Evolutionary conservation across 2,888 invertebrate genomes (phyloP), one percentile per base, ranked within the genome.

Genomic region (Furcula furcula): DNA sequence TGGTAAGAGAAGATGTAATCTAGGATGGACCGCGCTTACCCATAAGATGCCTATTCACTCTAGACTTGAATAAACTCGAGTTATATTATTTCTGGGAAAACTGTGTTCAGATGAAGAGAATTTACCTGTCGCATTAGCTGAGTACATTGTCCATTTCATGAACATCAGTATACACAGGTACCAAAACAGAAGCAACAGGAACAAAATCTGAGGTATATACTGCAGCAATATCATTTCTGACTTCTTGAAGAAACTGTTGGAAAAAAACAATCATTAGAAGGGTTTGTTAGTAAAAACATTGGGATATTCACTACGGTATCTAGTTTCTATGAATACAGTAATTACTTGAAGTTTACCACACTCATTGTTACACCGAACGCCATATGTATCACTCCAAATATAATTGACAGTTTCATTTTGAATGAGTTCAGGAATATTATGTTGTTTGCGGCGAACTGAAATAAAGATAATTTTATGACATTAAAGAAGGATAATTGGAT

Each of bases 371-470:
- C 91, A 49, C 94, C 94, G 75, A 94, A 92, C 59, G 91, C 86
- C 94, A 94, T 94, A 72, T 94, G 94, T 23, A 90, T 74, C 28
- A 94, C 92, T 15, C 94, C 94, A 42, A 94, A 88, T 65, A 94
- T 92, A 27, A 94, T 92, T 1, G 94, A 93, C 33, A 93, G 76
- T 72, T 92, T 91, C 94, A 94, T 94, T 81, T 94, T 94, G 86
- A 92, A 93, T 0, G 93, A 93, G 73, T 94, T 94, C 23, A 92
- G 80, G 72, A 93, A 94, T 53, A 92, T 91, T 47, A 94, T 93
- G 76, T 93, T 93, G 82, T 94, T 94, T 27, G 77, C 45, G 19
- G 90, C 89, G 29, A 89, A 78, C 90, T 90, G 83, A 31, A 88
- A 49, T 34, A 40, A 53, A 43, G 9, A 19, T n/a, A n/a, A n/a